Percentiles rank a stretch among this genome's conserved stretches.
phyloP scores from a whole-genome alignment of 2,888 invertebrate species.

The Orchestes rusci region DNA sequence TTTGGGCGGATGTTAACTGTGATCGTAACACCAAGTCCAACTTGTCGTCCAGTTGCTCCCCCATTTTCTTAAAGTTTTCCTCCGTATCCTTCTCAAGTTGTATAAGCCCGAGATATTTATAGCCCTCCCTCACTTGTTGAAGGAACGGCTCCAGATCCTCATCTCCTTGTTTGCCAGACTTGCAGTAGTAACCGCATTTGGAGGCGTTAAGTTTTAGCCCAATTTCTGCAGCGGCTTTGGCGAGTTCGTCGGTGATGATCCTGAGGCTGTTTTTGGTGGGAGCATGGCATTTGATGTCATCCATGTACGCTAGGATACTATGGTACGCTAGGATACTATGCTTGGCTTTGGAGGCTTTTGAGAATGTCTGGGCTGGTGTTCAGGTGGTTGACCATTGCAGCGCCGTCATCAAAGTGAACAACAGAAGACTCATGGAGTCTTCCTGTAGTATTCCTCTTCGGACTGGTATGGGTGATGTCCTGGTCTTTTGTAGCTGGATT shows the following conservation, averaged over 20 bases:
- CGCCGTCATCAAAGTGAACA: slow-evolving; percentile 3
- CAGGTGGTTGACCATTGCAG: slow-evolving; percentile 15
- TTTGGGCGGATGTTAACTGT: too few relatives aligned
- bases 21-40: too few relatives aligned
- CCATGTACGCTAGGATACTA: slow-evolving; percentile 21
- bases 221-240: not conserved
- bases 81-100: too few relatives aligned
- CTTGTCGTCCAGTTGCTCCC: too few relatives aligned
- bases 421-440: slow-evolving; percentile 4
- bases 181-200: too few relatives aligned
- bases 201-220: too few relatives aligned
- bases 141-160: too few relatives aligned
- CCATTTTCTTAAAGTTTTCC: too few relatives aligned
- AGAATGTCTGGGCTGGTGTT: slow-evolving; percentile 6
- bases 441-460: slow-evolving; percentile 9
- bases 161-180: too few relatives aligned
- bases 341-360: slow-evolving; percentile 1
- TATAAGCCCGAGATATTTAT: slow-evolving; percentile 6
- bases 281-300: slow-evolving; percentile 12
- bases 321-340: too few relatives aligned
- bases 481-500: too few relatives aligned
- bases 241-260: not conserved
- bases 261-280: not conserved
- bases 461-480: slow-evolving; percentile 7
- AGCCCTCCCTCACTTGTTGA: too few relatives aligned